Evolutionary conservation across 2,797 vertebrate genomes (phyloP), one percentile per base, ranked within the genome.

Genomic region (Sebastes umbrosus): DNA sequence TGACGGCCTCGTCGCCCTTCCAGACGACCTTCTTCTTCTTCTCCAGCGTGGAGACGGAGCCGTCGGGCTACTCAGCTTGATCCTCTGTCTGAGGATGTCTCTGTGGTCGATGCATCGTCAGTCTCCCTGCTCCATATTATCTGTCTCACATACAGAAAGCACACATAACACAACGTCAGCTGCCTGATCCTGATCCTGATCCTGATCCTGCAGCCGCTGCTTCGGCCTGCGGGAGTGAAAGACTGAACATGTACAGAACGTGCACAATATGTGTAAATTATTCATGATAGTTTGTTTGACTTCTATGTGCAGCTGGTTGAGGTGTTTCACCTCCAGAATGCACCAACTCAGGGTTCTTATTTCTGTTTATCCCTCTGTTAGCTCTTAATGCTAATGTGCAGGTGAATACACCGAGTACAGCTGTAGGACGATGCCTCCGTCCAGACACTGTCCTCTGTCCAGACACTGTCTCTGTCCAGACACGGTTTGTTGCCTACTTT

Each of bases 271-370:
- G 9, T 52, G 11, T 12, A 5, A 39, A 36, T 29, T 12, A 25
- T 11, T n/a, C 64, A 29, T 18, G 54, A 22, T 65, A 18, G 11
- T 43, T 80, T 14, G 54, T 83, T 77, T 71, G 4, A 36, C 58
- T 65, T 87, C 58, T 82, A 22, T 62, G 54, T 86, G 83, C 70
- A 86, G 75, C 65, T 79, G 76, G 69, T 86, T 81, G 66, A 77
- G 80, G 73, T 18, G 3, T 64, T 52, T 66, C 32, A 58, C 74
- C 18, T 29, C 25, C 25, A 65, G 29, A 69, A 84, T 1, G 34
- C 32, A 64, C 71, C 84, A 87, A 79, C 90, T 91, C 91, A 88
- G 90, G 89, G 80, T 90, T 14, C 62, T 34, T 27, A 22, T 27
- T 43, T 73, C 36, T 68, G 32, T 39, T 39, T 39, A 11, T 11